These are phyloP conservation scores for Hippocampus barbouri DNA, from an alignment of 2,113 vertebrate species.

Conservation along the genomic window DNA sequence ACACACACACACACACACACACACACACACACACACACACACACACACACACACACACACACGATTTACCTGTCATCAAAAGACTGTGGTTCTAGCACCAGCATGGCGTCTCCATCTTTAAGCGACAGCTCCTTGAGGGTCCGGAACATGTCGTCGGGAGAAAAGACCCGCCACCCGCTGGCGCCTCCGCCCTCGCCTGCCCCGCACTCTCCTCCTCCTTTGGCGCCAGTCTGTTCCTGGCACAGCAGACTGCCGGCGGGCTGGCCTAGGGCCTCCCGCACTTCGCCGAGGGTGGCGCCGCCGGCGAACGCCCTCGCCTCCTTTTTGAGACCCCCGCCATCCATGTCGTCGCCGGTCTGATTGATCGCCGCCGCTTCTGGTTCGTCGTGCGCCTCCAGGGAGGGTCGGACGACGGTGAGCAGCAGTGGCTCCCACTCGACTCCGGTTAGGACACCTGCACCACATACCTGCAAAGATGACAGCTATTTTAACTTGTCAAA, in stretches of 20 bases:
- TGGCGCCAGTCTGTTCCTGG: slow-evolving; percentile 56
- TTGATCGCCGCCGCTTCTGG: slow-evolving; percentile 22
- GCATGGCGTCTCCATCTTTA: slow-evolving; percentile 78
- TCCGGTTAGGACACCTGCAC: slow-evolving; percentile 72
- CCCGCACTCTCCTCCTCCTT: slow-evolving; percentile 25
- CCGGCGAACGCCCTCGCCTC: slow-evolving; percentile 63
- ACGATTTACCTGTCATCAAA: slow-evolving; percentile 75
- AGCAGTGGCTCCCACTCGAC: slow-evolving; percentile 82
- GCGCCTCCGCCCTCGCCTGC: slow-evolving; percentile 61
- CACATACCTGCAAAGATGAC: slow-evolving; percentile 75
- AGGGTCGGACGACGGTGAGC: slow-evolving; percentile 77
- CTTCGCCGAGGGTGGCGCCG: slow-evolving; percentile 56
- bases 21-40: background rate
- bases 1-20: background rate
- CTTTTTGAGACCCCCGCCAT: slow-evolving; percentile 52
- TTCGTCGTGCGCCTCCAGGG: slow-evolving; percentile 38
- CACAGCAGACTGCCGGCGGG: slow-evolving; percentile 68
- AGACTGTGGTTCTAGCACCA: slow-evolving; percentile 76
- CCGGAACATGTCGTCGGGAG: slow-evolving; percentile 73
- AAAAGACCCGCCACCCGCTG: slow-evolving; percentile 79
- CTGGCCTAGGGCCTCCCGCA: slow-evolving; percentile 64
- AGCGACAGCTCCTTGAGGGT: slow-evolving; percentile 80
- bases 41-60: background rate
- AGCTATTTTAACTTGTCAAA: background rate
- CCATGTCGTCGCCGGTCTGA: slow-evolving; percentile 2